Evolutionary conservation across 2,113 vertebrate genomes (phyloP), one percentile per base, ranked within the genome.

Genomic region (Formicarius rufipectus): DNA sequence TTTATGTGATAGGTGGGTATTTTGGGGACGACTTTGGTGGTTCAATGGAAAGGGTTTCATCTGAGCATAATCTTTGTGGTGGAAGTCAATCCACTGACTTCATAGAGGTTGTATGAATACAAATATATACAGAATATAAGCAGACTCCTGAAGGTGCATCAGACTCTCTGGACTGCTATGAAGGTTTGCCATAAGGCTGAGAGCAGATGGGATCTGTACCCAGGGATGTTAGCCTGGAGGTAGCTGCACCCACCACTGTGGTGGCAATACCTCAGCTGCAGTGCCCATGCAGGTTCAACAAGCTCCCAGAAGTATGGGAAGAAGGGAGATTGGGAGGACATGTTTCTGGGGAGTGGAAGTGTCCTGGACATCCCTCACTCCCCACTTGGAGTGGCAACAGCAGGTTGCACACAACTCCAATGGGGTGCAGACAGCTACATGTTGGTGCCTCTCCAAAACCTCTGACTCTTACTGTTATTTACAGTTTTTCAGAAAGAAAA

Each of bases 321-420:
- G 31, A 33, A 31, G 2, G 12, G 7, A 4, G 44, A 28, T 13
- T 49, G 24, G 33, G 22, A 66, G 2, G 24, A 63, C 0, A 1
- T 20, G 49, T 6, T 59, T 18, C 14, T 44, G 45, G 35, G 10
- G 7, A 35, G 7, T 52, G 37, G 56, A 17, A 83, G 24, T 14
- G 27, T 58, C 24, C 33, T 31, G 16, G 42, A 21, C 19, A 39
- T 21, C 24, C 67, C 27, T 68, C 1, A 9, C 16, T 58, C 37
- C 27, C 5, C 0, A 1, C 5, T 15, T 2, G 1, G 37, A 5
- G 23, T 3, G 6, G 25, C 27, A 50, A 28, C 56, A 64, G 16
- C 1, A 21, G 45, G 28, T 4, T 12, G 30, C 25, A n/a, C 1
- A 5, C 7, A 25, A 6, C 58, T 53, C 30, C 0, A 0, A 13